These are phyloP conservation scores for Nymphalis io DNA, from an alignment of 1,140 invertebrate species.

Conservation along the genomic window DNA sequence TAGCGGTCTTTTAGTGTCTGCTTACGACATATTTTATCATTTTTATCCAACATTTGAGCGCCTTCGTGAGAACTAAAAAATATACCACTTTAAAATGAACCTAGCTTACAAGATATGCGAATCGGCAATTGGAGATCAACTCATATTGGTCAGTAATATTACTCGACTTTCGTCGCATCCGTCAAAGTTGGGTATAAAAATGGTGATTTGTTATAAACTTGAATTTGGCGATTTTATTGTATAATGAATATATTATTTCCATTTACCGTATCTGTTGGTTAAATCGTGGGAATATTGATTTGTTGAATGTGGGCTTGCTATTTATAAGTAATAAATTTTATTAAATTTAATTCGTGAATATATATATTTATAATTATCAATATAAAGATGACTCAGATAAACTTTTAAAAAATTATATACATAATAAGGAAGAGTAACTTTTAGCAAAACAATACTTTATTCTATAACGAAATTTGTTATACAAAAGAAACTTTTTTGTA, in stretches of 20 bases:
- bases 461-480: too few relatives aligned
- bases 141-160: slow-evolving; percentile 11
- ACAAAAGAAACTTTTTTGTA: too few relatives aligned
- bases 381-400: too few relatives aligned
- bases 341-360: too few relatives aligned
- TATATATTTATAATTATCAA: too few relatives aligned
- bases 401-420: too few relatives aligned
- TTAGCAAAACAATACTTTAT: too few relatives aligned
- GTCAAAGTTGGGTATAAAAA: slow-evolving; percentile 33
- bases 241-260: slow-evolving; percentile 61
- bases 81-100: slow-evolving; percentile 19
- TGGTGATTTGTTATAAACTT: slow-evolving; percentile 38
- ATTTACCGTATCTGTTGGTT: slow-evolving; percentile 55
- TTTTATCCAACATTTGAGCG: slow-evolving; percentile 23
- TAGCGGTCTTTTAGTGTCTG: slow-evolving; percentile 8
- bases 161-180: slow-evolving; percentile 23
- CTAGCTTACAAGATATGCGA: background rate
- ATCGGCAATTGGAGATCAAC: slow-evolving; percentile 4
- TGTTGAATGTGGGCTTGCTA: background rate
- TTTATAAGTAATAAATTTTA: background rate
- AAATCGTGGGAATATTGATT: slow-evolving; percentile 63
- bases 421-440: too few relatives aligned
- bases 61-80: slow-evolving; percentile 32
- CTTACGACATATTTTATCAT: slow-evolving; percentile 26
- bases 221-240: slow-evolving; percentile 50